These are phyloP conservation scores for Cydia fagiglandana DNA, from an alignment of 1,140 invertebrate genomes.

Conservation along the genomic window DNA sequence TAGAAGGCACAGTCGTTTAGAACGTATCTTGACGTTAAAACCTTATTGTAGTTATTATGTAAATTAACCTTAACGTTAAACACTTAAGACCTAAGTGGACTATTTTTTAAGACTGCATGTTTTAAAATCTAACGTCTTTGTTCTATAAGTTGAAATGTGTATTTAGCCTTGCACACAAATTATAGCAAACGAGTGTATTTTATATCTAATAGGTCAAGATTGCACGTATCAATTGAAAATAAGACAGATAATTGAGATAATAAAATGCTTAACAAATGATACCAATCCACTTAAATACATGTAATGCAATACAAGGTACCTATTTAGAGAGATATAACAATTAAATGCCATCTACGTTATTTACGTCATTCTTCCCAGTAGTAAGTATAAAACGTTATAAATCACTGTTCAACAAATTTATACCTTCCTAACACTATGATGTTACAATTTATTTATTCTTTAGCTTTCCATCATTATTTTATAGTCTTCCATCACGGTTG, in stretches of 20 bases:
- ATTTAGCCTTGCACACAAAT: not conserved
- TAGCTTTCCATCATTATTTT: too few relatives aligned
- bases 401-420: too few relatives aligned
- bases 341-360: too few relatives aligned
- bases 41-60: not conserved
- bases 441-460: too few relatives aligned
- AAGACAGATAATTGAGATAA: not conserved
- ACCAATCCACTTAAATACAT: not conserved
- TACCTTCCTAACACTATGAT: too few relatives aligned
- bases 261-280: not conserved
- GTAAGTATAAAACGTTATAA: too few relatives aligned
- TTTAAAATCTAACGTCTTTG: not conserved
- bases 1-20: slow-evolving; percentile 45
- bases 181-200: not conserved
- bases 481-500: too few relatives aligned
- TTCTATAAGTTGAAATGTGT: not conserved
- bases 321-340: too few relatives aligned
- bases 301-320: not conserved
- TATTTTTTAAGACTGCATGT: not conserved
- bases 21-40: slow-evolving; percentile 34
- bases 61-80: not conserved
- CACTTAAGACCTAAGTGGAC: not conserved
- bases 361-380: too few relatives aligned
- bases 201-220: not conserved
- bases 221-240: not conserved